Evolutionary conservation across 2,113 vertebrate genomes (phyloP).

Genomic region (Puntigrus tetrazona): DNA sequence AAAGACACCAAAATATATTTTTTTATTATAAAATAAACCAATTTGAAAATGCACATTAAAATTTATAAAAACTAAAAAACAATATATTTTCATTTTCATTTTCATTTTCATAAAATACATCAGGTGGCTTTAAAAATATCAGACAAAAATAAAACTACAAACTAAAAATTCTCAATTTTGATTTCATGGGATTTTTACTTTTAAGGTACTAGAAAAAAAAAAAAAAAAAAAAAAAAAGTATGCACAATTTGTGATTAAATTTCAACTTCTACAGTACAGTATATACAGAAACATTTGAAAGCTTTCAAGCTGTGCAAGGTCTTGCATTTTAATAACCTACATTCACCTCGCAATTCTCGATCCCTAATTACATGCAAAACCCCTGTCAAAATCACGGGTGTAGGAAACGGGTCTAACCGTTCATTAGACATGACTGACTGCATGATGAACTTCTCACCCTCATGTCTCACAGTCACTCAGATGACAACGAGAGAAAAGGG

Average conservation of each 20-base stretch:
- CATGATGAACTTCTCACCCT: constrained; percentile 23
- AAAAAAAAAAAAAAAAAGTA: too few species aligned
- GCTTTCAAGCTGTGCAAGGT: neutral
- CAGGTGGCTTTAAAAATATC: too few species aligned
- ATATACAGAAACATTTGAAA: neutral
- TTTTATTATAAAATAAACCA: too few species aligned
- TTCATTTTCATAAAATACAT: too few species aligned
- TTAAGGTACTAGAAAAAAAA: too few species aligned
- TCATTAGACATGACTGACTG: constrained; percentile 41
- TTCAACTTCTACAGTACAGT: neutral
- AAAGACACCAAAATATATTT: neutral
- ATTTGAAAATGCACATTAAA: too few species aligned
- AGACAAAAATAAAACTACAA: too few species aligned
- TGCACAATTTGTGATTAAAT: neutral
- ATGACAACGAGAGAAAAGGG: neutral
- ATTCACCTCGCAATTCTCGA: neutral
- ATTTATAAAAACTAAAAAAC: neutral
- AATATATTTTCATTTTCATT: too few species aligned
- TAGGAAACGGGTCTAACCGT: constrained; percentile 29
- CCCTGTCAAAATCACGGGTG: constrained; percentile 19
- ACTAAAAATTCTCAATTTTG: neutral
- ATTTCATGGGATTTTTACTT: neutral
- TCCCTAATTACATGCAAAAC: constrained; percentile 31
- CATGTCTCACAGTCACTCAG: constrained; percentile 23
- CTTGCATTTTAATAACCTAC: constrained; percentile 1